These are phyloP conservation scores for Periphyllus acericola DNA, from an alignment of 2,888 invertebrate genomes.

Conservation along the genomic window DNA sequence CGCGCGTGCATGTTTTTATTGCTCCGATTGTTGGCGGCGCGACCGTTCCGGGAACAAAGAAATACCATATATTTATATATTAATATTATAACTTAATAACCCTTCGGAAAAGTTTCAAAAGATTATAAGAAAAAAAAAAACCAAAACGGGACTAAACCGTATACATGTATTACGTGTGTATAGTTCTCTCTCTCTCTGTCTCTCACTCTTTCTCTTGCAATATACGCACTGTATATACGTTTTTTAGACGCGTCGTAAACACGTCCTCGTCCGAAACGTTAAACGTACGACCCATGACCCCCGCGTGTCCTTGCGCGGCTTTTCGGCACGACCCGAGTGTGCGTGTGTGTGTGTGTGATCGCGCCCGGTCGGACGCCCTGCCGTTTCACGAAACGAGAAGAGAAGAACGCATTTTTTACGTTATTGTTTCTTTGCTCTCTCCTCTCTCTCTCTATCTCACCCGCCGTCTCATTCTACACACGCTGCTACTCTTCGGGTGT, in stretches of 20 bases:
- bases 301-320: constrained; percentile 57
- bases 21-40: constrained; percentile 33
- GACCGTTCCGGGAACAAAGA: constrained; percentile 28
- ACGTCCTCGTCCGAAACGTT: constrained; percentile 61
- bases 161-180: background rate
- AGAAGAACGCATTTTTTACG: constrained; percentile 50
- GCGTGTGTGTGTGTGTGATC: background rate
- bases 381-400: constrained; percentile 57
- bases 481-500: constrained; percentile 30
- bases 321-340: constrained; percentile 57
- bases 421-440: constrained; percentile 55
- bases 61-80: constrained; percentile 6
- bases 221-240: background rate
- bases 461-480: background rate
- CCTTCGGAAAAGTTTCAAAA: constrained; percentile 53
- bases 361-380: constrained; percentile 53
- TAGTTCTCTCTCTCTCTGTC: constrained; percentile 39
- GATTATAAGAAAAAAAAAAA: constrained; percentile 34
- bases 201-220: background rate
- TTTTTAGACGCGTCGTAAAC: constrained; percentile 61
- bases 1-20: constrained; percentile 7
- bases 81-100: constrained; percentile 18
- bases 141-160: background rate
- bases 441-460: constrained; percentile 3
- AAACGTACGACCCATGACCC: constrained; percentile 56